A percentile compares a stretch with the other conserved stretches of the same genome.
These are phyloP conservation scores for Trachelus troglodyta DNA, from an alignment of 2,888 invertebrate genomes.

Conservation along the genomic window DNA sequence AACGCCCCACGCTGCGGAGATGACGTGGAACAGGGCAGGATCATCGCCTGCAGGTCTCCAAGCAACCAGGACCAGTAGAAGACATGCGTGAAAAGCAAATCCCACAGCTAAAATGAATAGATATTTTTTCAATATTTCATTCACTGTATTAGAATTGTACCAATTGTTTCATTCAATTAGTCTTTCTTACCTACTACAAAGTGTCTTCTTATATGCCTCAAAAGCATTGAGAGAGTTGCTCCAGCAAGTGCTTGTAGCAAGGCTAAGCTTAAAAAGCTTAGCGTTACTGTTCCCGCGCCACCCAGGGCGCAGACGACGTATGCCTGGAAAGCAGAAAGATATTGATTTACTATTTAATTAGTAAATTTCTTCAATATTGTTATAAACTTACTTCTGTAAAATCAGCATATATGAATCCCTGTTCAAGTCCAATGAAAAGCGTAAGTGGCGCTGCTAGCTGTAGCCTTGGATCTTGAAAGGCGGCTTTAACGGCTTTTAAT, in stretches of 20 bases:
- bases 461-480: constrained; percentile 74
- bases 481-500: constrained; percentile 67
- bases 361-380: neutral
- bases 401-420: constrained; percentile 86
- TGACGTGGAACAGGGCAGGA: constrained; percentile 83
- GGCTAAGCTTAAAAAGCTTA: constrained; percentile 80
- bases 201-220: constrained; percentile 79
- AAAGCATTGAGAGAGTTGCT: constrained; percentile 82
- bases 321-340: constrained; percentile 70
- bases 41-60: constrained; percentile 87
- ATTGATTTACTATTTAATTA: neutral
- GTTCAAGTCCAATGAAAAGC: constrained; percentile 85
- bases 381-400: constrained; percentile 76
- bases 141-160: constrained; percentile 1
- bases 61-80: constrained; percentile 79
- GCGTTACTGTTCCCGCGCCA: constrained; percentile 75
- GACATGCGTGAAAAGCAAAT: constrained; percentile 82
- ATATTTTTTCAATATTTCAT: neutral
- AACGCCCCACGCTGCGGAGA: constrained; percentile 88
- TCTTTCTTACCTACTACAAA: constrained; percentile 75
- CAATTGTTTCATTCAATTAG: neutral
- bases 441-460: constrained; percentile 81
- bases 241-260: constrained; percentile 81
- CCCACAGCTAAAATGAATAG: constrained; percentile 74
- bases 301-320: constrained; percentile 87